Conservation (phyloP, 2,797 vertebrate species). For the Babyrousa celebensis region DNA sequence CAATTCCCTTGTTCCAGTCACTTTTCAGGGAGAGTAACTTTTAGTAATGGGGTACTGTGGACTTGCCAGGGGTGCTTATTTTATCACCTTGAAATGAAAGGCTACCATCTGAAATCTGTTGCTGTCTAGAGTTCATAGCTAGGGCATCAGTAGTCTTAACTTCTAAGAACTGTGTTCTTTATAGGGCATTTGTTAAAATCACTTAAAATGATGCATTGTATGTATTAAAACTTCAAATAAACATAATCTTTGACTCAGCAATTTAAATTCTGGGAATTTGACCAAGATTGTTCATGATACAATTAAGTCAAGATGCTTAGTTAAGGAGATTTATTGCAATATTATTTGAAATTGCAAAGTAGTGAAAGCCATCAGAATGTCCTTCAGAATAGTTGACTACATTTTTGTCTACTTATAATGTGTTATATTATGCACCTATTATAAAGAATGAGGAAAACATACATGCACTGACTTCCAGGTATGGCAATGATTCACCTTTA, state of each 20-base stretch:
- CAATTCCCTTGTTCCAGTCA: background rate
- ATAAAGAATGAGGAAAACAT: background rate
- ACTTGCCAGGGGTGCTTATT: background rate
- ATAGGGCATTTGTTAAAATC: background rate
- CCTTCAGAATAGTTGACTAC: background rate
- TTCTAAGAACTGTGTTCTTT: background rate
- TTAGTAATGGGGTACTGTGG: background rate
- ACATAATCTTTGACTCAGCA: background rate
- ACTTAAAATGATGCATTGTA: background rate
- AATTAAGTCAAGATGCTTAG: constrained; percentile 23
- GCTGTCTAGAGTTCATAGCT: background rate
- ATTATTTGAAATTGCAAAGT: constrained; percentile 29
- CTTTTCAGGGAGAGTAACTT: background rate
- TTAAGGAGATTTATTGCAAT: background rate
- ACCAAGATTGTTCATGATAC: constrained; percentile 43
- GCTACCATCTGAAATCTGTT: background rate
- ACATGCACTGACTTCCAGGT: background rate
- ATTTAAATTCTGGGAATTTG: constrained; percentile 54
- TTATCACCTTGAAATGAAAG: background rate
- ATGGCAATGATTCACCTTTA: background rate
- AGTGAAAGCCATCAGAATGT: background rate
- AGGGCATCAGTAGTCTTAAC: background rate
- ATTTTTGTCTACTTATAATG: background rate
- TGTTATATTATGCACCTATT: background rate
- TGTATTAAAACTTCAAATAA: constrained; percentile 7